Percentiles rank a stretch among this genome's conserved stretches.
phyloP scores from a whole-genome alignment of 2,888 invertebrate genomes.

The Drosophila tripunctata region DNA sequence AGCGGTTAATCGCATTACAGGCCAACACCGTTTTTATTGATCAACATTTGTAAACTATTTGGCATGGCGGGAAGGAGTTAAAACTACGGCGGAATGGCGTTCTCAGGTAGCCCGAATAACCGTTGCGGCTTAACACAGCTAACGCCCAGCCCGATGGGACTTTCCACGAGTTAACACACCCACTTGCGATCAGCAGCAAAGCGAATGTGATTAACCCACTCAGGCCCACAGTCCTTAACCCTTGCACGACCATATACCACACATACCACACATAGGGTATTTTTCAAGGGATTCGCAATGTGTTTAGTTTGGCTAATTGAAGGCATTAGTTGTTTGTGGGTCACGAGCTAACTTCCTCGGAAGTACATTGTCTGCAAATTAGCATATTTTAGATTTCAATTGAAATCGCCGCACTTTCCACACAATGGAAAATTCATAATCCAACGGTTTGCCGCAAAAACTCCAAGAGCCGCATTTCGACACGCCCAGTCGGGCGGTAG shows the following conservation, averaged over 20 bases:
- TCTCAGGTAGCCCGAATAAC: slow-evolving; percentile 27
- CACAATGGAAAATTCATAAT: slow-evolving; percentile 58
- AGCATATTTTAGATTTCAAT: slow-evolving; percentile 65
- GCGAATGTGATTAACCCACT: slow-evolving; percentile 77
- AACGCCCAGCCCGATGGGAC: slow-evolving; percentile 62
- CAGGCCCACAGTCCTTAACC: slow-evolving; percentile 45
- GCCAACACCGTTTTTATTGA: slow-evolving; percentile 79
- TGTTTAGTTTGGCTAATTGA: slow-evolving; percentile 71
- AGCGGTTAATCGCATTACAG: slow-evolving; percentile 81
- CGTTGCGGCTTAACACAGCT: slow-evolving; percentile 66
- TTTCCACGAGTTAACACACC: slow-evolving; percentile 30
- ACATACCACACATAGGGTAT: too few species aligned
- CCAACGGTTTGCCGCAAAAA: slow-evolving; percentile 70
- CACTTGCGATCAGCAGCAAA: slow-evolving; percentile 61
- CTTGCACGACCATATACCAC: slow-evolving; percentile 34
- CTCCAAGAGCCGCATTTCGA: slow-evolving; percentile 49
- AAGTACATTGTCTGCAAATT: slow-evolving; percentile 71
- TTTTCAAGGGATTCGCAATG: too few species aligned
- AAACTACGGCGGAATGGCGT: slow-evolving; percentile 37
- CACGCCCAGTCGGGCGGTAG: slow-evolving; percentile 34
- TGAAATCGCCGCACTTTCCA: slow-evolving; percentile 38
- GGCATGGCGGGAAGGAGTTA: slow-evolving; percentile 51
- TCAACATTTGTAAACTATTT: slow-evolving; percentile 83
- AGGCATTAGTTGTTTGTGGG: slow-evolving; percentile 80
- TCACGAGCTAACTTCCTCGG: slow-evolving; percentile 58